phyloP scores from a whole-genome alignment of 2,797 vertebrate species.

The Karalla daura region DNA sequence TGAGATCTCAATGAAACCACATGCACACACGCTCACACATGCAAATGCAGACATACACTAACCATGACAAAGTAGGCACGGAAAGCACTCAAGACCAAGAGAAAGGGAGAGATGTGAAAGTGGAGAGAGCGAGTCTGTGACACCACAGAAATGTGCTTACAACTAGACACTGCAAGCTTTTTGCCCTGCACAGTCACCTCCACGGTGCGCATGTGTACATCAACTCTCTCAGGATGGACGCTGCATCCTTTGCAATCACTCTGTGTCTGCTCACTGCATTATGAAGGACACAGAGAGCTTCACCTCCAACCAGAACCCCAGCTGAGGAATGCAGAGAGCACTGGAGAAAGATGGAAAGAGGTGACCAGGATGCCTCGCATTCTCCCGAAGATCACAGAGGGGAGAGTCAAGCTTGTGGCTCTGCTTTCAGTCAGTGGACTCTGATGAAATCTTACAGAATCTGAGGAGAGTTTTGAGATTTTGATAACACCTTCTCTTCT shows the following conservation, averaged over 20 bases:
- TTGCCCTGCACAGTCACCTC: slow-evolving; percentile 61
- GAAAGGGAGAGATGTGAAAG: slow-evolving; percentile 30
- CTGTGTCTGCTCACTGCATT: slow-evolving; percentile 67
- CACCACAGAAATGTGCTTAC: slow-evolving; percentile 60
- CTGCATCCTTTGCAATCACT: slow-evolving; percentile 65
- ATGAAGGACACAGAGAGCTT: slow-evolving; percentile 60
- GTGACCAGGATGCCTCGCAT: slow-evolving; percentile 45
- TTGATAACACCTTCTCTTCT: slow-evolving; percentile 66
- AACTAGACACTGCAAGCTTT: slow-evolving; percentile 72
- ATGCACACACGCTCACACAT: slow-evolving; percentile 69
- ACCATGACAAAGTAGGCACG: slow-evolving; percentile 54
- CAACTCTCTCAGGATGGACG: slow-evolving; percentile 76
- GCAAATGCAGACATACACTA: slow-evolving; percentile 58
- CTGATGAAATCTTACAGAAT: slow-evolving; percentile 64
- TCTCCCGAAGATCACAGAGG: slow-evolving; percentile 56
- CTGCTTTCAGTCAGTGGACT: slow-evolving; percentile 62
- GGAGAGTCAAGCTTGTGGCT: slow-evolving; percentile 59
- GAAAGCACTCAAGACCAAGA: slow-evolving; percentile 63
- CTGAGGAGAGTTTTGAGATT: slow-evolving; percentile 66
- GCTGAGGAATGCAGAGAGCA: slow-evolving; percentile 61
- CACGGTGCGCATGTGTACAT: slow-evolving; percentile 52
- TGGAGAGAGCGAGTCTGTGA: slow-evolving; percentile 36
- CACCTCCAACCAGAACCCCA: slow-evolving; percentile 56
- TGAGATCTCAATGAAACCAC: slow-evolving; percentile 71
- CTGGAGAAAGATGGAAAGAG: slow-evolving; percentile 42